Percentiles rank a stretch among this genome's conserved stretches.
phyloP scores from a whole-genome alignment of 1,140 invertebrate species.

The Magallana angulata region DNA sequence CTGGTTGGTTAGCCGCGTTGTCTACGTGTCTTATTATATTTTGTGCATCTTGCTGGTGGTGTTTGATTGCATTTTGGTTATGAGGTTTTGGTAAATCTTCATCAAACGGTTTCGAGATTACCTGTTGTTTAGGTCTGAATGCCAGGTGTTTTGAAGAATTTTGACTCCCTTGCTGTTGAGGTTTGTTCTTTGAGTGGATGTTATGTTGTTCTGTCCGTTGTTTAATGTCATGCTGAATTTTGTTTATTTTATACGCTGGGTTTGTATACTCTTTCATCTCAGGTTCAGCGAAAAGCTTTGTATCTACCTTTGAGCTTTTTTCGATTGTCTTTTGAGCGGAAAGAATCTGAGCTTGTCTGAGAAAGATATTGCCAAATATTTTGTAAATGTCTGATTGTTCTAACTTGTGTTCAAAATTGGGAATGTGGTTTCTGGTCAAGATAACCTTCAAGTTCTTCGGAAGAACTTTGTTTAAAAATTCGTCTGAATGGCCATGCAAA shows the following conservation, averaged over 20 bases:
- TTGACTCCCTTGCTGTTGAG: neutral
- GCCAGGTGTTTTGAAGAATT: neutral
- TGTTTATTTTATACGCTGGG: neutral
- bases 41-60: no score
- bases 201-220: no score
- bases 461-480: neutral
- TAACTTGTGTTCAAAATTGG: neutral
- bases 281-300: neutral
- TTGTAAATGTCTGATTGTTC: constrained; percentile 7
- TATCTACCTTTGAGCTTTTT: neutral
- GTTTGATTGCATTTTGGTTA: no score
- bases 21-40: no score
- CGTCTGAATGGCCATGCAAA: neutral
- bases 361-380: neutral
- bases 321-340: neutral
- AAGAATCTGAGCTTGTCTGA: neutral
- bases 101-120: no score
- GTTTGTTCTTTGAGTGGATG: neutral
- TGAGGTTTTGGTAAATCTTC: no score
- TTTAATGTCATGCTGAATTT: neutral
- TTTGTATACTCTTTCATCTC: constrained; percentile 24
- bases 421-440: neutral
- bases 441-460: neutral
- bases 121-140: no score
- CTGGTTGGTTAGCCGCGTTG: neutral